Conservation (phyloP, 1,140 invertebrate genomes). For the Thrips palmi region DNA sequence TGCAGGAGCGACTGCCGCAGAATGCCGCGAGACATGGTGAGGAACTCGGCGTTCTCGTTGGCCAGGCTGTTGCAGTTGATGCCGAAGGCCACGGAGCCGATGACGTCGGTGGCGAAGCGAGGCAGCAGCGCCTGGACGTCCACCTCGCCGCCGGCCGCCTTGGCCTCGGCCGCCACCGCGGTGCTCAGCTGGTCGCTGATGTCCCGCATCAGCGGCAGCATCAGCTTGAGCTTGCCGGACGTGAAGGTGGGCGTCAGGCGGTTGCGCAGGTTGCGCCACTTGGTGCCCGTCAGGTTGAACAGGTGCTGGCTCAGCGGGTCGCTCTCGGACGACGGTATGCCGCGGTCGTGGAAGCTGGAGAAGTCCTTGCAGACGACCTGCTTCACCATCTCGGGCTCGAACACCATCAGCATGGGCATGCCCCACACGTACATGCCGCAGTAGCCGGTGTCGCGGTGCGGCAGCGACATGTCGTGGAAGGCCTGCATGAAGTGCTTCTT, state of each 20-base stretch:
- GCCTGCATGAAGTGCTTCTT: no score
- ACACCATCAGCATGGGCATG: slow-evolving; percentile 19
- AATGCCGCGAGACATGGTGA: no score
- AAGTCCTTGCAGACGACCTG: slow-evolving; percentile 29
- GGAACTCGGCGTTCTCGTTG: slow-evolving; percentile 24
- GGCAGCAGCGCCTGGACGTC: slow-evolving; percentile 26
- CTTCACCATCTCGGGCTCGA: slow-evolving; percentile 26
- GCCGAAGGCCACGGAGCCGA: slow-evolving; percentile 36
- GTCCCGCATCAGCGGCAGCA: slow-evolving; percentile 20
- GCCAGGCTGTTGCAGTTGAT: slow-evolving; percentile 31
- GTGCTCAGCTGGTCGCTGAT: slow-evolving; percentile 13
- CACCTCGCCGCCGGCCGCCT: no score
- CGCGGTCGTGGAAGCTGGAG: slow-evolving; percentile 22
- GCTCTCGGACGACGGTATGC: slow-evolving; percentile 15
- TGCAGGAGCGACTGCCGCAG: no score
- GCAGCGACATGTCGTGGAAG: no score
- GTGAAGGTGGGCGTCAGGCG: slow-evolving; percentile 26
- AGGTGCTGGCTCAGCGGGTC: slow-evolving; percentile 16
- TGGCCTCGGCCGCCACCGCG: no score
- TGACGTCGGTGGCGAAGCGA: slow-evolving; percentile 37
- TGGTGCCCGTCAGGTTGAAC: slow-evolving; percentile 14
- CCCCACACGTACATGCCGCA: background rate
- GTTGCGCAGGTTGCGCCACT: slow-evolving; percentile 23
- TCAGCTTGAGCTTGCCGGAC: slow-evolving; percentile 23
- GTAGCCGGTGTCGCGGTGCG: no score